phyloP scores from a whole-genome alignment of 2,888 invertebrate genomes.

The Clusia tigrina region DNA sequence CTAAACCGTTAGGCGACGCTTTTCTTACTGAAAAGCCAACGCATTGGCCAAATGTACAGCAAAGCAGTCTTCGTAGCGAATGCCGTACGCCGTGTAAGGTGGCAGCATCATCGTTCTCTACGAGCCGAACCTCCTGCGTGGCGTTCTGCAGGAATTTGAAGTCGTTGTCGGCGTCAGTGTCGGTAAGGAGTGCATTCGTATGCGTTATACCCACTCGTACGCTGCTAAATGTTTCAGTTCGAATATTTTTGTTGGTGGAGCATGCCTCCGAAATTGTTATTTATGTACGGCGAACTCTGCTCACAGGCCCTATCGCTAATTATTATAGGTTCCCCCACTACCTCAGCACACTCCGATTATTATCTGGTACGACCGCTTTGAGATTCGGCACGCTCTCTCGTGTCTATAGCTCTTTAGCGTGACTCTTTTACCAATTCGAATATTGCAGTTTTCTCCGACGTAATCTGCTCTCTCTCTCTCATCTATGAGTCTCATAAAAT shows the following conservation, averaged over 20 bases:
- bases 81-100: neutral
- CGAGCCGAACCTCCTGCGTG: neutral
- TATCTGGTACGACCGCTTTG: no score
- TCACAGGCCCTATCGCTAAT: no score
- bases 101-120: neutral
- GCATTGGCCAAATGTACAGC: slow-evolving; percentile 51
- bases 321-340: no score
- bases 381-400: no score
- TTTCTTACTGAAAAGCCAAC: slow-evolving; percentile 64
- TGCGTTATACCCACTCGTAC: no score
- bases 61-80: neutral
- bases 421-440: neutral
- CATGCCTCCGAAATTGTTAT: no score
- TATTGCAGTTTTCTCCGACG: neutral
- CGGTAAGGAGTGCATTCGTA: no score
- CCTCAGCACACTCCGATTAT: no score
- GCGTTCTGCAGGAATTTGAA: neutral
- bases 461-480: neutral
- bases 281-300: no score
- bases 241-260: no score
- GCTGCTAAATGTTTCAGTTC: no score
- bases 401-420: no score
- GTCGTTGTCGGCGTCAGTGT: neutral
- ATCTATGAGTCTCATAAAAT: slow-evolving; percentile 45
- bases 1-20: slow-evolving; percentile 66